Conservation (phyloP, 2,888 invertebrate species). For the Eupsilia transversa region DNA sequence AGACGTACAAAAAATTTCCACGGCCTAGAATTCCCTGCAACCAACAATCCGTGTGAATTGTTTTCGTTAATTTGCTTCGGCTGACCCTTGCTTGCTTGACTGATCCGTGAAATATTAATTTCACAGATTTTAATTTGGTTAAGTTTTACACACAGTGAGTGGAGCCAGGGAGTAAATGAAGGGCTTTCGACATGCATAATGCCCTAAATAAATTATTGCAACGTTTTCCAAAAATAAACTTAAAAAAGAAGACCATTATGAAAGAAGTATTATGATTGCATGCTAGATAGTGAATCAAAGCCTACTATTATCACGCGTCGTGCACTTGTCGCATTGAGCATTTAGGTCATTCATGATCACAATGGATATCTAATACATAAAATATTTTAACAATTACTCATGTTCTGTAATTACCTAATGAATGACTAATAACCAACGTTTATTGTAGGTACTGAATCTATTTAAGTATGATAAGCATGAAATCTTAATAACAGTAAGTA, state of each 20-base stretch:
- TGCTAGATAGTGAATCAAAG: background rate
- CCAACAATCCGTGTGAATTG: slow-evolving; percentile 10
- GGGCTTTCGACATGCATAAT: background rate
- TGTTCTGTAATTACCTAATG: background rate
- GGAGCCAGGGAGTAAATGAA: background rate
- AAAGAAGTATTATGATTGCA: background rate
- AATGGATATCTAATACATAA: slow-evolving; percentile 33
- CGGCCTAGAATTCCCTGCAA: background rate
- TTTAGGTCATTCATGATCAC: slow-evolving; percentile 47
- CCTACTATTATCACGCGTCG: background rate
- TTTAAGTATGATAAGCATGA: background rate
- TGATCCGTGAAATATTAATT: slow-evolving; percentile 43
- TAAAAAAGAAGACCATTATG: background rate
- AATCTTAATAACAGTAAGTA: slow-evolving; percentile 2
- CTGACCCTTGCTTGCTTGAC: slow-evolving; percentile 44
- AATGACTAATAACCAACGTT: slow-evolving; percentile 28
- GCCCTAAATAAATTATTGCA: background rate
- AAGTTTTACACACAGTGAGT: background rate
- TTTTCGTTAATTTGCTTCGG: slow-evolving; percentile 7
- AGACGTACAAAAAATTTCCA: background rate
- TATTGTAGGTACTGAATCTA: background rate
- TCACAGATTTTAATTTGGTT: slow-evolving; percentile 33
- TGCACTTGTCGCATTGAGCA: slow-evolving; percentile 15
- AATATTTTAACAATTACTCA: slow-evolving; percentile 45
- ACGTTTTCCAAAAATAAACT: background rate